Base-by-base conservation (phyloP, 2,113 vertebrate genomes). In the Pachycephala philippinensis region DNA sequence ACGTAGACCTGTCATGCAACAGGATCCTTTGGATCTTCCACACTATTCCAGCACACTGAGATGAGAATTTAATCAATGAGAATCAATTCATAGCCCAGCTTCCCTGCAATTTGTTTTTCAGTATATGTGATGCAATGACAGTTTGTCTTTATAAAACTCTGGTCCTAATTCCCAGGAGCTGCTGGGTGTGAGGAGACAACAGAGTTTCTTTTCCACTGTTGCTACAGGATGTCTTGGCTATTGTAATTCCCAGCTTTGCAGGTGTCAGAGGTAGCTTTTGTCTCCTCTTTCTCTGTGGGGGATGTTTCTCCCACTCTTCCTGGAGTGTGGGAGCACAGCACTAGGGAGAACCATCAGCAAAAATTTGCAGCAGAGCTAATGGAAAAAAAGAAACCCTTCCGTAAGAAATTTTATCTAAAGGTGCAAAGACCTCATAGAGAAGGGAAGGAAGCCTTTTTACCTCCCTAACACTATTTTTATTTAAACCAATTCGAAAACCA, bases 31-130 rank as follows among this genome's bases (percentile, higher is more conserved):
- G 82, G 92, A 85, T 96, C 78, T 94, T 94, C 57, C 45, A 72
- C 39, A 40, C 74, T 94, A 77, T 39, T 93, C 77, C 71, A 91
- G 42, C 78, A 96, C 44, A 84, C 42, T 2, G 3, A 87, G 71
- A 89, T 47, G 66, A 94, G 75, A 95, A 95, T 90, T 83, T 93
- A 95, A 94, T 88, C 93, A 96, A 77, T 94, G 90, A 85, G 66
- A 89, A 90, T 93, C 89, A 97, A 91, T 88, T 80, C 75, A 96
- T 93, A 95, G 65, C 26, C 59, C 77, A 94, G 66, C 71, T 94
- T 93, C 50, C 87, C 78, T 61, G 49, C 50, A 77, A 95, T 94
- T 79, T 93, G 50, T 94, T 96, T 95, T 93, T 94, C 94, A 85
- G 49, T 91, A 54, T 69, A 74, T 85, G 39, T 60, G 71, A 87